A percentile compares a stretch with the other conserved stretches of the same genome.
Conservation (phyloP, 2,113 vertebrate genomes). For the Percopsis transmontana region DNA sequence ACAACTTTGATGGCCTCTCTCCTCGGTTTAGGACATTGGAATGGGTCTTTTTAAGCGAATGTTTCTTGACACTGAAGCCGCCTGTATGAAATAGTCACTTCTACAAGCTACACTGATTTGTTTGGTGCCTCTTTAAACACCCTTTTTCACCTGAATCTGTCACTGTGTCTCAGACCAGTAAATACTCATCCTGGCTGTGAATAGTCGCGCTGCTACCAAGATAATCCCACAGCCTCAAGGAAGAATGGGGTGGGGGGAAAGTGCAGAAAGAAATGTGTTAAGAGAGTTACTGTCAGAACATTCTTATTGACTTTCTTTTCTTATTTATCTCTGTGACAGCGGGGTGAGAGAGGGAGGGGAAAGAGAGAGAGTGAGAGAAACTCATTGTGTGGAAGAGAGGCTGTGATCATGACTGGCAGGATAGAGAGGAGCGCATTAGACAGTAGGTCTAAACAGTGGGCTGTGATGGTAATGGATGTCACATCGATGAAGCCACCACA, state of each 20-base stretch:
- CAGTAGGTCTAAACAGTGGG: conserved; percentile 37
- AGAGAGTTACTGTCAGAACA: conserved; percentile 65
- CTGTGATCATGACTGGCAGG: conserved; percentile 61
- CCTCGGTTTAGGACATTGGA: background rate
- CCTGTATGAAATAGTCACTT: conserved; percentile 20
- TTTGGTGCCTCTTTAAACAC: conserved; percentile 28
- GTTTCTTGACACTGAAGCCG: conserved; percentile 15
- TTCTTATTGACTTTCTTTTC: conserved; percentile 53
- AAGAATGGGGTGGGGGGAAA: conserved; percentile 23
- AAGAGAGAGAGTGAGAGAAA: conserved; percentile 14
- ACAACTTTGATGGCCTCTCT: conserved; percentile 7
- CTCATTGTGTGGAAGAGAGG: conserved; percentile 27
- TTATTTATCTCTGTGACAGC: conserved; percentile 60
- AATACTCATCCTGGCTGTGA: conserved; percentile 47
- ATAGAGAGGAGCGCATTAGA: conserved; percentile 32
- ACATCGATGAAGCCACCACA: conserved; percentile 71
- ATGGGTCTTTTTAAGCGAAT: conserved; percentile 2
- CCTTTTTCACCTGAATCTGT: conserved; percentile 6
- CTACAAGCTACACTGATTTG: conserved; percentile 32
- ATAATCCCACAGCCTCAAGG: conserved; percentile 48
- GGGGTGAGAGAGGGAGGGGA: conserved; percentile 18
- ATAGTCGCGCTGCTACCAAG: conserved; percentile 30
- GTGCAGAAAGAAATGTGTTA: conserved; percentile 25
- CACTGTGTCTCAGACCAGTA: conserved; percentile 28
- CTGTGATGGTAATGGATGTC: conserved; percentile 66